Evolutionary conservation across 1,140 invertebrate species (phyloP).

Genomic region (Drosophila sturtevanti): DNA sequence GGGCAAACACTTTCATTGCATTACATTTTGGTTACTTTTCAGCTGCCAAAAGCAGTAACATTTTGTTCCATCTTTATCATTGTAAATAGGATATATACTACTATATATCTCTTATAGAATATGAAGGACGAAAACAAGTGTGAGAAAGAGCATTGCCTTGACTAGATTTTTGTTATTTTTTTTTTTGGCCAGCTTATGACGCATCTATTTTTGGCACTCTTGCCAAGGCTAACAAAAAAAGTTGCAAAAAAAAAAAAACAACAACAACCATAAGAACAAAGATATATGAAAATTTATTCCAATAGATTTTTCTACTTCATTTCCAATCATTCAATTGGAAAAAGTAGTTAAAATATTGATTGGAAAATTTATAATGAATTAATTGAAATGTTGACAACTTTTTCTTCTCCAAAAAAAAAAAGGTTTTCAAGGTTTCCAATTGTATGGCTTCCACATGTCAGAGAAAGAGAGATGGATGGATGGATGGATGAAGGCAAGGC

Average conservation of each 20-base stretch:
- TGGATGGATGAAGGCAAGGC: too few species aligned
- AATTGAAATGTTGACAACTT: not conserved
- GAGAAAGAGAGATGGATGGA: not conserved
- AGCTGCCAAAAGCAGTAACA: slow-evolving; percentile 19
- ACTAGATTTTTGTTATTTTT: slow-evolving; percentile 45
- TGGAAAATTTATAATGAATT: not conserved
- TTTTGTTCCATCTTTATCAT: slow-evolving; percentile 24
- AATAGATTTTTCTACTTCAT: too few species aligned
- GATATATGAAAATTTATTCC: too few species aligned
- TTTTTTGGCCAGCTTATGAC: slow-evolving; percentile 47
- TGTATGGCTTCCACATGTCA: slow-evolving; percentile 8
- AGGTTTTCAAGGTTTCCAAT: slow-evolving; percentile 22
- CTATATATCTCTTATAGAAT: too few species aligned
- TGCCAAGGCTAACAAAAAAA: slow-evolving; percentile 49
- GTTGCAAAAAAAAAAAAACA: too few species aligned
- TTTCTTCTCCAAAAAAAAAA: not conserved
- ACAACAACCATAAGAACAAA: too few species aligned
- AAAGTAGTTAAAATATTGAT: not conserved
- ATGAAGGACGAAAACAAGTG: slow-evolving; percentile 48
- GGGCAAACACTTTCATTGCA: slow-evolving; percentile 52
- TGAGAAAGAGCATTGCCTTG: slow-evolving; percentile 31
- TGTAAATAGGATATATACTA: too few species aligned
- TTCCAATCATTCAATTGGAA: too few species aligned
- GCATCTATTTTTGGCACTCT: slow-evolving; percentile 56
- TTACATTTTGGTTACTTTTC: slow-evolving; percentile 28